A percentile compares a stretch with the other conserved stretches of the same genome.
Evolutionary conservation across 2,797 vertebrate species (phyloP).

Genomic region (Syngnathus acus): DNA sequence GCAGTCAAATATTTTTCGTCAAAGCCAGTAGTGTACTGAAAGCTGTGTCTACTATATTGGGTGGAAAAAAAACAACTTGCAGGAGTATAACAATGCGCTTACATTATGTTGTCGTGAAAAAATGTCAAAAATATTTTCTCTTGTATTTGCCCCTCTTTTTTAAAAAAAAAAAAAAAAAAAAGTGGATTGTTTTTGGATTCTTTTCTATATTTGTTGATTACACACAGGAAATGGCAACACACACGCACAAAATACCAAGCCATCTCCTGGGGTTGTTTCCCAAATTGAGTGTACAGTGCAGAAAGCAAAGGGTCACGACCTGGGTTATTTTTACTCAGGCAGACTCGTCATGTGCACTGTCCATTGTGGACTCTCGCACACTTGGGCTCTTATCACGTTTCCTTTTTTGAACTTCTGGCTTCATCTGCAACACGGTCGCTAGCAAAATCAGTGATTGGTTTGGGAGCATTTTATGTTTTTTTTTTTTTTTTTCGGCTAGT

Average conservation of each 20-base stretch:
- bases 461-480: neutral
- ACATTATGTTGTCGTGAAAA: neutral
- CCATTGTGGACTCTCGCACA: constrained; percentile 9
- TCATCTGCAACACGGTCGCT: neutral
- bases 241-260: neutral
- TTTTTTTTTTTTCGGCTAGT: neutral
- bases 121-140: neutral
- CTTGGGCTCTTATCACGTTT: constrained; percentile 22
- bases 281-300: constrained; percentile 4
- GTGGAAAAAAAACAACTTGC: too few species aligned
- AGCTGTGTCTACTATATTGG: neutral
- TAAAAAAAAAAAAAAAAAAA: too few species aligned
- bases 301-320: constrained; percentile 23
- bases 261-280: neutral
- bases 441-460: neutral
- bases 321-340: constrained; percentile 31
- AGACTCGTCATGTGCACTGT: neutral
- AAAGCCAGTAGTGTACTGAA: too few species aligned
- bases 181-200: neutral
- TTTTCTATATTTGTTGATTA: neutral
- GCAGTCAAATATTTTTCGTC: too few species aligned
- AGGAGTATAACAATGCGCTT: neutral
- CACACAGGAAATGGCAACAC: neutral
- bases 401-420: constrained; percentile 9
- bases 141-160: too few species aligned